A percentile compares a stretch with the other conserved stretches of the same genome.
These are phyloP conservation scores for Otolemur garnettii DNA, from an alignment of 2,113 vertebrate species.

Conservation along the genomic window DNA sequence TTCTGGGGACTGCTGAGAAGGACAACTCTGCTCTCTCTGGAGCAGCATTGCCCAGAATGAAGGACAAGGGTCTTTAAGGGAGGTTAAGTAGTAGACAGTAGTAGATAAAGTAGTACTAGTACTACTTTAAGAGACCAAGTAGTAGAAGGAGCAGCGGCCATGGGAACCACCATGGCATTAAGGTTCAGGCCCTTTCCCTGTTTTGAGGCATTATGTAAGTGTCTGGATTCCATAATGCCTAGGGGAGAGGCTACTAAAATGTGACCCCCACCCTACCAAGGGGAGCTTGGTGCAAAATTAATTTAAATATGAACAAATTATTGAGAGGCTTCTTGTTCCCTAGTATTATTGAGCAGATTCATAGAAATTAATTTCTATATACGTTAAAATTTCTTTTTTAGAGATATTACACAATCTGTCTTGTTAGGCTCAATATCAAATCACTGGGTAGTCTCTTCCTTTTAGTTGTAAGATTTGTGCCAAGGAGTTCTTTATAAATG, in stretches of 20 bases:
- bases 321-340: background rate
- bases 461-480: background rate
- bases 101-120: too few species aligned
- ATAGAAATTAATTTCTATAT: background rate
- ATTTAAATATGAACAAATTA: constrained; percentile 35
- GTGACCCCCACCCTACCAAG: background rate
- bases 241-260: background rate
- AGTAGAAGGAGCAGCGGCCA: background rate
- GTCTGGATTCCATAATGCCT: background rate
- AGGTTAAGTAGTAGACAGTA: too few species aligned
- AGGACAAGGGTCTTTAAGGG: background rate
- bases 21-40: background rate
- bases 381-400: background rate
- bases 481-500: background rate
- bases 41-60: background rate
- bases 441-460: background rate
- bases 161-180: background rate
- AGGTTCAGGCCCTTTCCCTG: background rate
- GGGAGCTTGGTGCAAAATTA: constrained; percentile 26
- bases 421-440: background rate
- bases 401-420: background rate
- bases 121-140: background rate
- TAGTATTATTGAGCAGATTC: background rate
- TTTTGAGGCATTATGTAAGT: background rate
- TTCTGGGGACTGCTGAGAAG: background rate